Conservation (phyloP, 2,888 invertebrate genomes). For the Tholera decimalis region DNA sequence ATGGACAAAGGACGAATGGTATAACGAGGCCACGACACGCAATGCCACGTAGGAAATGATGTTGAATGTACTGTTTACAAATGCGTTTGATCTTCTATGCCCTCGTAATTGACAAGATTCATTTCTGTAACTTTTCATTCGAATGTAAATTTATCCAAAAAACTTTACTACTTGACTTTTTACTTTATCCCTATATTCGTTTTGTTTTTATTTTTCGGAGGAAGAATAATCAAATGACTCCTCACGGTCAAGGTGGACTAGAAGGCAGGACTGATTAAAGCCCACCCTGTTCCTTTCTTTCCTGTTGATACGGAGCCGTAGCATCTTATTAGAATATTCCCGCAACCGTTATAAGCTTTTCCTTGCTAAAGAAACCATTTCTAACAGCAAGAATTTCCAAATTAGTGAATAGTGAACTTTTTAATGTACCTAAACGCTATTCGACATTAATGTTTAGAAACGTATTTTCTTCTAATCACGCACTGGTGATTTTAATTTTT, state of each 20-base stretch:
- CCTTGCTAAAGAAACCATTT: neutral
- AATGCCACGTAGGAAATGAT: slow-evolving; percentile 61
- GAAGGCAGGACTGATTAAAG: no score
- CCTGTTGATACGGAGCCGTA: no score
- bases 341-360: neutral
- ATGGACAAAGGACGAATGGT: slow-evolving; percentile 75
- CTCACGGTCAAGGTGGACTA: no score
- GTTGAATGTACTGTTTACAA: slow-evolving; percentile 8
- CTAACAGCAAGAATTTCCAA: neutral
- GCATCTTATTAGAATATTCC: no score
- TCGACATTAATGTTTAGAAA: slow-evolving; percentile 12
- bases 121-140: neutral
- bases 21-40: slow-evolving; percentile 75
- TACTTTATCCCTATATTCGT: no score
- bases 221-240: no score
- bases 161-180: no score
- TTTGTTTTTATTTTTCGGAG: no score
- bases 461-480: slow-evolving; percentile 27
- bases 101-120: neutral
- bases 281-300: no score
- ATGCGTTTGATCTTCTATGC: neutral
- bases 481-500: slow-evolving; percentile 21
- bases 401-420: neutral
- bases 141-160: neutral
- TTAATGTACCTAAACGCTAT: neutral